Conservation (phyloP, 2,888 invertebrate species). For the Dicyrtoma fusca region DNA sequence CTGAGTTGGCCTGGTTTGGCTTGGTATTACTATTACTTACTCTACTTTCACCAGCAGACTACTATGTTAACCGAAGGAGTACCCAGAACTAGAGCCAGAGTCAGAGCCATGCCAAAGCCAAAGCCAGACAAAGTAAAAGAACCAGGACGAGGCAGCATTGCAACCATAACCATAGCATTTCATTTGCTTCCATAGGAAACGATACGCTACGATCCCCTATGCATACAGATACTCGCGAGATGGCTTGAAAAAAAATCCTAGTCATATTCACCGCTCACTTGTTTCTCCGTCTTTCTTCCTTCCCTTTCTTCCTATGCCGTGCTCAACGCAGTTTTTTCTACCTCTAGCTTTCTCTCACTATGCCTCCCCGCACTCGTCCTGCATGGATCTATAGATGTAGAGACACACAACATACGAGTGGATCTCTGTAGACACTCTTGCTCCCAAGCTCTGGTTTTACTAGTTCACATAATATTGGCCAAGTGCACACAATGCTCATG, state of each 20-base stretch:
- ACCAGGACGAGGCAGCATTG: neutral
- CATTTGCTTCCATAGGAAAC: neutral
- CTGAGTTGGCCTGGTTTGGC: too few relatives aligned
- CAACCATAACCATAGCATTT: neutral
- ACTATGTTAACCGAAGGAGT: too few relatives aligned
- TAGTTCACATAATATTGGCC: too few relatives aligned
- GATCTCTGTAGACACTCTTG: neutral
- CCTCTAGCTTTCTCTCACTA: neutral
- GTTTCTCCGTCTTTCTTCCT: slow-evolving; percentile 1
- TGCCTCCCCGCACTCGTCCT: neutral
- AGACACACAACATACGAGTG: neutral
- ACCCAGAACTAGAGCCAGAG: too few relatives aligned
- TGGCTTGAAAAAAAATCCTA: too few relatives aligned
- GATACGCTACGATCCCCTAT: neutral
- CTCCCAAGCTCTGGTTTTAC: neutral
- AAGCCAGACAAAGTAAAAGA: neutral
- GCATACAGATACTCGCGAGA: too few relatives aligned
- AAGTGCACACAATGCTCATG: too few relatives aligned
- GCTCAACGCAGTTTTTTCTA: neutral
- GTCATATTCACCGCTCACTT: slow-evolving; percentile 1
- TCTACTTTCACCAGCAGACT: too few relatives aligned
- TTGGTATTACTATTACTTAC: too few relatives aligned
- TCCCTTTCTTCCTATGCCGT: slow-evolving; percentile 2
- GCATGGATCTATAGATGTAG: neutral
- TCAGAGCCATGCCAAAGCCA: neutral